These are phyloP conservation scores for Lordiphosa andalusiaca DNA, from an alignment of 2,888 invertebrate genomes.

Conservation along the genomic window DNA sequence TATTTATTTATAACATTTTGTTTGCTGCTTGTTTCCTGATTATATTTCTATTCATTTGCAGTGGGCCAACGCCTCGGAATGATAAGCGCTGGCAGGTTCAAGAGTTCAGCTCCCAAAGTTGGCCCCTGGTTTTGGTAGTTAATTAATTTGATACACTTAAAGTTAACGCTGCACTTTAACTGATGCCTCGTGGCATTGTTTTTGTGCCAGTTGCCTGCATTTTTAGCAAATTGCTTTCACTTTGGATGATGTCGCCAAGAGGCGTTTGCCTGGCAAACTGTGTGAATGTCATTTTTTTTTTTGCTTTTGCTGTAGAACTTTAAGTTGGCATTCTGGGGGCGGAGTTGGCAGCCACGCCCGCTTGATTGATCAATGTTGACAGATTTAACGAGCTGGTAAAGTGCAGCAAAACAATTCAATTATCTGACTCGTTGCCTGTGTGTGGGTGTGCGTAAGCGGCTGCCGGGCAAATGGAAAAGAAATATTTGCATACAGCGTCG, in stretches of 20 bases:
- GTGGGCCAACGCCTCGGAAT: constrained; percentile 33
- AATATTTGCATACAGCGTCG: constrained; percentile 55
- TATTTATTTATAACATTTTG: constrained; percentile 60
- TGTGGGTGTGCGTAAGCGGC: constrained; percentile 8
- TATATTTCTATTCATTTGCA: constrained; percentile 31
- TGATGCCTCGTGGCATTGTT: constrained; percentile 8
- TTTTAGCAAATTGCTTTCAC: constrained; percentile 34
- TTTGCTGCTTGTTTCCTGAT: constrained; percentile 67
- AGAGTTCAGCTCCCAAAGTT: constrained; percentile 29
- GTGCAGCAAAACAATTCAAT: constrained; percentile 74
- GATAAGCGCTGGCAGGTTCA: constrained; percentile 43
- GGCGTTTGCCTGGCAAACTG: constrained; percentile 15
- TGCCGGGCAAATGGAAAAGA: constrained; percentile 48
- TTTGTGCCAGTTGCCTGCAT: constrained; percentile 17
- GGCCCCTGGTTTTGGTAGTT: constrained; percentile 56
- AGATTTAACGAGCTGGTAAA: constrained; percentile 74
- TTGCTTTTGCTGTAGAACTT: constrained; percentile 3
- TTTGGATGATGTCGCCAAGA: constrained; percentile 9
- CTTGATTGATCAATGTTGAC: constrained; percentile 73
- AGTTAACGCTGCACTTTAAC: constrained; percentile 58
- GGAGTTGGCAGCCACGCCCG: not conserved
- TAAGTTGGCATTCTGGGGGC: not conserved
- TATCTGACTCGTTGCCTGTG: constrained; percentile 25
- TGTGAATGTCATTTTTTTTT: constrained; percentile 1
- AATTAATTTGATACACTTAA: constrained; percentile 65